phyloP scores from a whole-genome alignment of 2,888 invertebrate genomes.

The Mylabris sibirica region DNA sequence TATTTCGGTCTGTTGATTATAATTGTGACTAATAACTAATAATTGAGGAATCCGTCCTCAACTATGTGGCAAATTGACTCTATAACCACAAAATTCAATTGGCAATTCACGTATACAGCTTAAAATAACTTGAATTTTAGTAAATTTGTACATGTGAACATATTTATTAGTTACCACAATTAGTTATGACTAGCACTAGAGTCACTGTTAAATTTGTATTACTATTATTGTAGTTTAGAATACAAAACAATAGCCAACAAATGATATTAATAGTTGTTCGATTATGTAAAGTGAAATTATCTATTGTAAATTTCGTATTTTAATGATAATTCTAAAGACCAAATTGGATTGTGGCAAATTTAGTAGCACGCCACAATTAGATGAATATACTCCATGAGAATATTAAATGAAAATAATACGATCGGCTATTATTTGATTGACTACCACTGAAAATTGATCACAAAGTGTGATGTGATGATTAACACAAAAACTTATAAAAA shows the following conservation, averaged over 20 bases:
- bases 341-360: background rate
- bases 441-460: too few relatives aligned
- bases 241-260: background rate
- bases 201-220: background rate
- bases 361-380: background rate
- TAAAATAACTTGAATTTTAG: background rate
- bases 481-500: too few relatives aligned
- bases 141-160: background rate
- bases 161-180: background rate
- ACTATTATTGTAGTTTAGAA: background rate
- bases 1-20: too few relatives aligned
- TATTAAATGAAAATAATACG: too few relatives aligned
- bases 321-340: background rate
- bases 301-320: background rate
- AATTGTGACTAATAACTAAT: too few relatives aligned
- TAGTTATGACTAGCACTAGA: background rate
- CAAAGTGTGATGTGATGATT: too few relatives aligned
- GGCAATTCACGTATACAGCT: background rate
- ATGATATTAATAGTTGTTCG: constrained; percentile 2
- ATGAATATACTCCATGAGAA: background rate
- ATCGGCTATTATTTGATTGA: too few relatives aligned
- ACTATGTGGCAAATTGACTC: background rate
- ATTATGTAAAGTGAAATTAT: background rate
- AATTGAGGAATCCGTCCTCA: background rate
- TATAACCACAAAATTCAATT: background rate